Base-by-base conservation (phyloP, 2,888 invertebrate species). In the Chaitophorus viminalis region DNA sequence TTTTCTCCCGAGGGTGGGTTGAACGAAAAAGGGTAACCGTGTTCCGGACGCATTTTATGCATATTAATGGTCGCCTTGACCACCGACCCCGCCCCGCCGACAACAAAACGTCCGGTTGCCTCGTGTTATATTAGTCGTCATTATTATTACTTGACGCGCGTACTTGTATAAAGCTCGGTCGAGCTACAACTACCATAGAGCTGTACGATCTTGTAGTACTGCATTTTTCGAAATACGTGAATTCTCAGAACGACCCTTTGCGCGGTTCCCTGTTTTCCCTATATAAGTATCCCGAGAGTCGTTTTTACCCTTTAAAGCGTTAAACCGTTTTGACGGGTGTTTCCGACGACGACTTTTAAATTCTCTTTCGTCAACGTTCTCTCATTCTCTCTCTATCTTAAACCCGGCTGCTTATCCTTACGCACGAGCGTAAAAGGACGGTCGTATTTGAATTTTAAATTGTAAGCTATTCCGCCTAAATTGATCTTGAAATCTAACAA, bases 371-470 rank as follows among this genome's bases (percentile, higher is more conserved):
- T 29, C 29, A 70, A 29, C 70, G 29, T 70, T n/a, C 70, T 70
- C 70, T 31, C 29, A 0, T 4, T 70, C 21, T 60, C 60, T 21
- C 21, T 60, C 60, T 60, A 18, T 25, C 60, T 60, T 9, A 21
- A 21, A 1, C 60, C 0, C 21, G 21, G 25, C 60, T 6, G 46
- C 4, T 4, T n/a, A n/a, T 60, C 60, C 60, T 5, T 25, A 25
- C 60, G 60, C 21, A 3, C 31, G 17, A 11, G 29, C 70, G 11
- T 31, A 31, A 31, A 70, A 70, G 31, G 17, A n/a, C 25, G 18
- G 21, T 60, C 52, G 25, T n/a, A 82, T 82, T 82, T 82, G 52
- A 82, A 72, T 33, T 82, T 82, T 54, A 52, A 82, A 82, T 82
- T 31, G 29, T 8, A 70, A 31, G 17, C 46, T 52, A 25, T 72